These are phyloP conservation scores for Melipona quadrifasciata DNA, from an alignment of 1,140 invertebrate genomes.

Conservation along the genomic window DNA sequence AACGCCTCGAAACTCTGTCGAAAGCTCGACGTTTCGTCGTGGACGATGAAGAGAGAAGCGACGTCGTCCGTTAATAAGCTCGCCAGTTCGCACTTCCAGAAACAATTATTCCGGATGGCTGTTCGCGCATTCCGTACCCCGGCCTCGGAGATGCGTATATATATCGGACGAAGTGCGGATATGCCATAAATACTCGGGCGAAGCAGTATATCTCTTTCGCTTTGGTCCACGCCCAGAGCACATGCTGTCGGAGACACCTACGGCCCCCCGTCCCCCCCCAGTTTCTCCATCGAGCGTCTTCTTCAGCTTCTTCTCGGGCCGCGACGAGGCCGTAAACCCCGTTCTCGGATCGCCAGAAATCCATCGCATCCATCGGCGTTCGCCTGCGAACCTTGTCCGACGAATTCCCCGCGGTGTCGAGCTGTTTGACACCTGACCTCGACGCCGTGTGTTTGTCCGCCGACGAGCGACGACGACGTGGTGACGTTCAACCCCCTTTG, in stretches of 20 bases:
- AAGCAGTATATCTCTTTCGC: conserved; percentile 81
- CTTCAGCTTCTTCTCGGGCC: conserved; percentile 51
- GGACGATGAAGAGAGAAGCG: background rate
- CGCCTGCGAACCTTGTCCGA: conserved; percentile 17
- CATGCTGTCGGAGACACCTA: conserved; percentile 76
- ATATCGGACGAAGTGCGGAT: conserved; percentile 78
- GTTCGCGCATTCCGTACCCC: conserved; percentile 73
- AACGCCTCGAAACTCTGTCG: too few species aligned
- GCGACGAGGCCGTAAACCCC: conserved; percentile 62
- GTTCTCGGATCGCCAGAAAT: conserved; percentile 65
- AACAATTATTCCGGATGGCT: conserved; percentile 77
- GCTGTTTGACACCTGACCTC: conserved; percentile 70
- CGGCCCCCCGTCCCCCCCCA: conserved; percentile 26
- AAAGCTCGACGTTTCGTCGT: too few species aligned
- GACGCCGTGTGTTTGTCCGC: conserved; percentile 45
- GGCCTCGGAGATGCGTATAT: conserved; percentile 59
- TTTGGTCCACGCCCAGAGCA: conserved; percentile 80
- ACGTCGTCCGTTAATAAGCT: conserved; percentile 67
- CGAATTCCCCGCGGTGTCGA: conserved; percentile 37
- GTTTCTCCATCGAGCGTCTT: conserved; percentile 6
- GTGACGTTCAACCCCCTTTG: conserved; percentile 58
- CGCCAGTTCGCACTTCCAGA: conserved; percentile 75
- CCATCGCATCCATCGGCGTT: conserved; percentile 47
- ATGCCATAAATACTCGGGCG: conserved; percentile 80
- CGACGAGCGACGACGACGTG: background rate